Evolutionary conservation across 2,888 invertebrate genomes (phyloP), one percentile per base, ranked within the genome.

Genomic region (Micoletzkya japonica): DNA sequence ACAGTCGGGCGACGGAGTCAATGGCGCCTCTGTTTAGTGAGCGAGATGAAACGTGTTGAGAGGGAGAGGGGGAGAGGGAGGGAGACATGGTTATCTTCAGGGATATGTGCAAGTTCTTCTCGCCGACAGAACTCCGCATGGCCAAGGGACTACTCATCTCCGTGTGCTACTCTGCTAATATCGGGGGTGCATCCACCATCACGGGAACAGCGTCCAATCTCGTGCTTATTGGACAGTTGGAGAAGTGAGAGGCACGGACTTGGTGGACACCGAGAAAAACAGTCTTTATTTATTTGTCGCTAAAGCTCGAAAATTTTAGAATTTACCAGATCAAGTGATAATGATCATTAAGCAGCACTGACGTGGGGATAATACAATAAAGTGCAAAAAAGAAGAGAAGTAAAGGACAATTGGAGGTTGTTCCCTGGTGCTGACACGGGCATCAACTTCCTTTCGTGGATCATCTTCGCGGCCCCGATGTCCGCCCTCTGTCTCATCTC

Each of bases 201-300:
- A 83, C 83, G n/a, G 83, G 83, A 67, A 83, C 82, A 3, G 78
- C 83, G 32, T 78, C 82, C 7, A 83, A 83, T 58, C 70, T 83
- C 30, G 82, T 83, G 28, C 56, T 81, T 2, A 70, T 82, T 36
- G 83, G 83, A 4, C 78, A 81, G 32, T 66, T 83, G 24, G 78
- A 77, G 70, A 77, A 78, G 81, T 82, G 20, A 72, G 74, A 59
- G 39, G 7, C 17, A 10, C 39, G 17, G 17, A 39, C 39, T 7
- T 39, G 7, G 7, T 39, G 17, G 7, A 6, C 7, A 6, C 39
- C 10, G 39, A 10, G 7, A 39, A 39, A 39, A 39, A 14, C 24
- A 6, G 24, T n/a, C 24, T 52, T 52, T n/a, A 24, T n/a, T 52
- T 24, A n/a, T 52, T 52, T 17, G 24, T 52, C 52, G 14, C 24